A percentile compares a stretch with the other conserved stretches of the same genome.
Evolutionary conservation across 2,113 vertebrate genomes (phyloP).

Genomic region (Vireo altiloquus): DNA sequence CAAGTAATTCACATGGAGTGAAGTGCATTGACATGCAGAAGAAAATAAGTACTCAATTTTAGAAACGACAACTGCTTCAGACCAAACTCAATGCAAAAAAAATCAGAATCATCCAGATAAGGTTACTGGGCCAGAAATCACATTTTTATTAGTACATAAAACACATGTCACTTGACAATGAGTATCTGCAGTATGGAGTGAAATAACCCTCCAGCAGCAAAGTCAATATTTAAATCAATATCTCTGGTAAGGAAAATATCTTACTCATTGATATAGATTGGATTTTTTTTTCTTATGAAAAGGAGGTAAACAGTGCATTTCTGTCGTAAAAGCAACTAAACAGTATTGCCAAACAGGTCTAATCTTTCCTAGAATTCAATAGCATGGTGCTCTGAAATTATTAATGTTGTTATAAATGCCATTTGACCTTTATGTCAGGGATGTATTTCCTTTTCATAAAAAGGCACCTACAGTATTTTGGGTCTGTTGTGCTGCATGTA

Average conservation of each 20-base stretch:
- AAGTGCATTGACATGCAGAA: not conserved
- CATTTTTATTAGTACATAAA: constrained; percentile 53
- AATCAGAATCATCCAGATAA: not conserved
- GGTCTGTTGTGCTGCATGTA: not conserved
- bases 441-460: not conserved
- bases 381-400: constrained; percentile 31
- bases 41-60: not conserved
- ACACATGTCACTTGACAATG: constrained; percentile 49
- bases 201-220: constrained; percentile 52
- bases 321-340: constrained; percentile 30
- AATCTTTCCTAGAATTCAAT: constrained; percentile 39
- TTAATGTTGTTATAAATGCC: constrained; percentile 34
- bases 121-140: constrained; percentile 29
- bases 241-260: constrained; percentile 65
- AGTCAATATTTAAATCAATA: constrained; percentile 73
- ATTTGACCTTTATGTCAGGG: constrained; percentile 19
- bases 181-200: not conserved
- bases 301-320: constrained; percentile 47
- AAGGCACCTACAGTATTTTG: constrained; percentile 2
- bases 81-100: not conserved
- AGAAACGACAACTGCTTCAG: not conserved
- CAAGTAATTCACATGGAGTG: not conserved
- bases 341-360: constrained; percentile 19
- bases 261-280: constrained; percentile 62
- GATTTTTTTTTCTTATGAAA: constrained; percentile 68